Evolutionary conservation across 2,797 vertebrate genomes (phyloP).

Genomic region (Artibeus lituratus): DNA sequence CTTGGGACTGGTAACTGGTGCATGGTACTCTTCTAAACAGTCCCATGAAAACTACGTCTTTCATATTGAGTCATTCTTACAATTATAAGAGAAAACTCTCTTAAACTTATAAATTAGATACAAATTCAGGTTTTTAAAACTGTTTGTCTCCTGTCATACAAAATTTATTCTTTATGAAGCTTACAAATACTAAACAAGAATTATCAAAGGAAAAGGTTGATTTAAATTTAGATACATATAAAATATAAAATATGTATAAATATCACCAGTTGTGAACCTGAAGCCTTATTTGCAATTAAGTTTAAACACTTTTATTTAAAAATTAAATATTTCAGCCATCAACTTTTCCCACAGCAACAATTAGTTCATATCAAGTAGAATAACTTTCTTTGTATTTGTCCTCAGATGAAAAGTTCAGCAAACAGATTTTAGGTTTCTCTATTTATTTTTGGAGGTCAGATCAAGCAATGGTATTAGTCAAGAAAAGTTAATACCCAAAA

Average conservation of each 20-base stretch:
- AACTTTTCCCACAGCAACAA: background rate
- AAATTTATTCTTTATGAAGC: background rate
- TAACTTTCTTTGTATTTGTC: background rate
- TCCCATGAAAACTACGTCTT: background rate
- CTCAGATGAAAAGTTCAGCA: background rate
- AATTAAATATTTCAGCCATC: background rate
- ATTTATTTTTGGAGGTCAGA: background rate
- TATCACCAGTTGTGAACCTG: background rate
- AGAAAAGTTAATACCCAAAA: constrained; percentile 8
- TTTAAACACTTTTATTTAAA: constrained; percentile 9
- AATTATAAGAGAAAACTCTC: background rate
- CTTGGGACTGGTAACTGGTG: background rate
- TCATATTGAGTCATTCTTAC: background rate
- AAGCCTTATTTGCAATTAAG: background rate
- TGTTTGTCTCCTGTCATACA: background rate
- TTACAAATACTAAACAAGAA: background rate
- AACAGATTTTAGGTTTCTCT: background rate
- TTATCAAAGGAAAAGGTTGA: background rate
- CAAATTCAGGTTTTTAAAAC: background rate
- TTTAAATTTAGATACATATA: background rate
- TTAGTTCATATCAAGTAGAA: background rate
- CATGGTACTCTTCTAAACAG: background rate
- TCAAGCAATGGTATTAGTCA: background rate
- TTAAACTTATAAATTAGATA: background rate
- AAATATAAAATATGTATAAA: background rate